Conservation (phyloP, 2,113 vertebrate species). For the Mesoclemmys tuberculata region DNA sequence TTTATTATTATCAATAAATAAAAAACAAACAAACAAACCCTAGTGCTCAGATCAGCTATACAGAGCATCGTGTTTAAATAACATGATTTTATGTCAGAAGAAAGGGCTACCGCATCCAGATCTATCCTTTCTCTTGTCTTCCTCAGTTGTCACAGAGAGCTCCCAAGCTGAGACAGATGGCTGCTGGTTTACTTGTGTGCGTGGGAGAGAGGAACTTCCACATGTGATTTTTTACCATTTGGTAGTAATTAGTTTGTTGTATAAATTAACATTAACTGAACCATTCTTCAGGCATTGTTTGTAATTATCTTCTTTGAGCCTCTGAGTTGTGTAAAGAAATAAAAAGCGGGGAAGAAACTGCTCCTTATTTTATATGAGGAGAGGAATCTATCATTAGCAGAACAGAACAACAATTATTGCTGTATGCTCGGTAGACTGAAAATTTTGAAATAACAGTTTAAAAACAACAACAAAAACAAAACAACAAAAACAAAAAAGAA, state of each 20-base stretch:
- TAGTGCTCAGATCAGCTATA: neutral
- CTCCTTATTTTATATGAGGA: slow-evolving; percentile 72
- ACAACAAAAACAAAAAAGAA: neutral
- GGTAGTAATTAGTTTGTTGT: slow-evolving; percentile 99
- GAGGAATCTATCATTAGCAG: slow-evolving; percentile 77
- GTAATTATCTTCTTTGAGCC: slow-evolving; percentile 87
- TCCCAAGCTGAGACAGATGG: slow-evolving; percentile 83
- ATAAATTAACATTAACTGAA: slow-evolving; percentile 99
- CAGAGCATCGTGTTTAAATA: slow-evolving; percentile 15
- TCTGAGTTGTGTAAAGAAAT: slow-evolving; percentile 78
- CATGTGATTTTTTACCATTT: slow-evolving; percentile 96
- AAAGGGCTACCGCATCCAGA: slow-evolving; percentile 15
- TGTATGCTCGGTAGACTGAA: slow-evolving; percentile 44
- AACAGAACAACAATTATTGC: slow-evolving; percentile 75
- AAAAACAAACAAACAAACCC: neutral
- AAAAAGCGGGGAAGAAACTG: slow-evolving; percentile 70
- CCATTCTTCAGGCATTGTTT: slow-evolving; percentile 92
- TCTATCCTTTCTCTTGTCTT: slow-evolving; percentile 58
- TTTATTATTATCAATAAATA: slow-evolving; percentile 53
- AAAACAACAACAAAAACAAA: neutral
- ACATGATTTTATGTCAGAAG: slow-evolving; percentile 56
- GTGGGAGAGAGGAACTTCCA: slow-evolving; percentile 92
- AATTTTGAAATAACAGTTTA: slow-evolving; percentile 61
- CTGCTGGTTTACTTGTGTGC: slow-evolving; percentile 85
- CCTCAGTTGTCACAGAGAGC: slow-evolving; percentile 75